These are phyloP conservation scores for Neopelma chrysocephalum DNA, from an alignment of 2,797 vertebrate species.

Conservation along the genomic window DNA sequence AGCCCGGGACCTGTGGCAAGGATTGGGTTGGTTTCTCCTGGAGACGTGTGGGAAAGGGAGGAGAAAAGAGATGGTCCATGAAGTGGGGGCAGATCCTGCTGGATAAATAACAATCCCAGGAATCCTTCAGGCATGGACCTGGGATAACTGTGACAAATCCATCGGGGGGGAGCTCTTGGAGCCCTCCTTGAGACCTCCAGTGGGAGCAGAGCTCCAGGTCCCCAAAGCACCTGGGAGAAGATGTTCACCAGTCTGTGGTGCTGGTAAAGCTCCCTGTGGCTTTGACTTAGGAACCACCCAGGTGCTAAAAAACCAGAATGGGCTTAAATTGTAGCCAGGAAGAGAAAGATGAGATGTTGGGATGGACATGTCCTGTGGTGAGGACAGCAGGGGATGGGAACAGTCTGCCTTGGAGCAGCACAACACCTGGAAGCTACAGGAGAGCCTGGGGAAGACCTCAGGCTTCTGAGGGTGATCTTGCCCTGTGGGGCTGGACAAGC, in stretches of 20 bases:
- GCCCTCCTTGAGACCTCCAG: neutral
- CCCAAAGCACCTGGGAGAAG: neutral
- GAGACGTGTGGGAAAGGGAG: neutral
- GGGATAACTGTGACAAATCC: neutral
- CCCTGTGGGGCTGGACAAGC: neutral
- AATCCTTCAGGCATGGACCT: neutral
- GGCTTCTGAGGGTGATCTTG: neutral
- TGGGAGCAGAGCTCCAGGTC: neutral
- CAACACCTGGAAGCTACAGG: neutral
- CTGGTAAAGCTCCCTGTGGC: neutral
- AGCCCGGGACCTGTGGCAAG: neutral
- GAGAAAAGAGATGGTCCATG: neutral
- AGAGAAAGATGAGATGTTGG: neutral
- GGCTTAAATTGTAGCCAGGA: neutral
- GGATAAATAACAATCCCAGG: neutral
- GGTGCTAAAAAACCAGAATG: neutral
- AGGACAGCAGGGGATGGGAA: neutral
- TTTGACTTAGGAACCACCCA: neutral
- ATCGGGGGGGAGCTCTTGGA: fast-evolving
- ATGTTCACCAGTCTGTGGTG: neutral
- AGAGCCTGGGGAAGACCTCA: neutral
- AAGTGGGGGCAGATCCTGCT: neutral
- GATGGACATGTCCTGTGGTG: neutral
- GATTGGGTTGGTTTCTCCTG: neutral
- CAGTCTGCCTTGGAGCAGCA: neutral